phyloP scores from a whole-genome alignment of 2,113 vertebrate species.

The Mobula birostris region DNA sequence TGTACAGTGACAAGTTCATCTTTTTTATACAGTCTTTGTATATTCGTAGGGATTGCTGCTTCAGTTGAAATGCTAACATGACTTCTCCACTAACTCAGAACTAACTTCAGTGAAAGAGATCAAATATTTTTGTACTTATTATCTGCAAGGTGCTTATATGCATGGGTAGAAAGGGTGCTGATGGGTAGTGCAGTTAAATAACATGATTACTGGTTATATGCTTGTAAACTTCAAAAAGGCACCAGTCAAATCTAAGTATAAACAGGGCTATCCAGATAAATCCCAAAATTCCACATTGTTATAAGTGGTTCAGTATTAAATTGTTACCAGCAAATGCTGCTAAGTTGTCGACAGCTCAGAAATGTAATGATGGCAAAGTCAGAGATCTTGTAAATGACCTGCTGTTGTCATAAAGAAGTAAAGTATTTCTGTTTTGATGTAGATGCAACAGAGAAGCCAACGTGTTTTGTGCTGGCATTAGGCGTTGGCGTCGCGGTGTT shows the following conservation, averaged over 20 bases:
- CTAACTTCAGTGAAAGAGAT: neutral
- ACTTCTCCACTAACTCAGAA: neutral
- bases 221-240: neutral
- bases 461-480: neutral
- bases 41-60: neutral
- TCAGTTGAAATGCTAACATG: neutral
- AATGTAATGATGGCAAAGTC: neutral
- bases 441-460: neutral
- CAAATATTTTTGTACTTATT: slow-evolving; percentile 16
- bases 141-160: neutral
- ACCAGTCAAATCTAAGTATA: neutral
- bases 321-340: neutral
- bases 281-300: neutral
- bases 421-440: neutral
- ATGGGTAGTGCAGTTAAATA: neutral
- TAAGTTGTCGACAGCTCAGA: neutral
- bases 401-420: neutral
- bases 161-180: neutral
- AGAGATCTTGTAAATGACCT: neutral
- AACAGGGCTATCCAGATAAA: neutral
- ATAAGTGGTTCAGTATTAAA: neutral
- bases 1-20: neutral
- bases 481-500: neutral
- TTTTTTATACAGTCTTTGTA: neutral
- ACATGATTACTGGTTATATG: neutral